phyloP scores from a whole-genome alignment of 2,888 invertebrate genomes.

The Pheosia gnoma region DNA sequence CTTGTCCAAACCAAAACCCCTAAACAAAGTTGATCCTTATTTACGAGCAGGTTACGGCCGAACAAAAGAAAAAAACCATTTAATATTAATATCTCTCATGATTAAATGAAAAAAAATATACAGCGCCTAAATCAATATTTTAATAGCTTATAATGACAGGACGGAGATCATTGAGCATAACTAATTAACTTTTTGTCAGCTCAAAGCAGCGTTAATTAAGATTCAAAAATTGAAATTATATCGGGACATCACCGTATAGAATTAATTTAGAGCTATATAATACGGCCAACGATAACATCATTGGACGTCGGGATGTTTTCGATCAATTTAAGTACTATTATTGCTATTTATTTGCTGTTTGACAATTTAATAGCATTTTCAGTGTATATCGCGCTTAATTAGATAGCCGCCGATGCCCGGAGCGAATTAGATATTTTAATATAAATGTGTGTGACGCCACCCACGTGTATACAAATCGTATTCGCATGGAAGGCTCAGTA shows the following conservation, averaged over 20 bases:
- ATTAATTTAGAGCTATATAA: constrained; percentile 39
- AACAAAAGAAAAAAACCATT: constrained; percentile 14
- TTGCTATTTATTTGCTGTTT: constrained; percentile 56
- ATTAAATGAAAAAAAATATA: constrained; percentile 21
- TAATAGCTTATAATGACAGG: constrained; percentile 32
- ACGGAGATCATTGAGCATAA: constrained; percentile 35
- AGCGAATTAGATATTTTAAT: constrained; percentile 63
- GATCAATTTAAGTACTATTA: constrained; percentile 49
- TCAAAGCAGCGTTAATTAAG: constrained; percentile 36
- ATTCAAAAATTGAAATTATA: constrained; percentile 29
- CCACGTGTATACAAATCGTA: constrained; percentile 59
- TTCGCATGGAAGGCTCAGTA: constrained; percentile 44
- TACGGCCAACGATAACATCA: constrained; percentile 40
- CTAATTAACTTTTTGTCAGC: constrained; percentile 38
- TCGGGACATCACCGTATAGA: constrained; percentile 17
- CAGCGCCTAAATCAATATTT: constrained; percentile 32
- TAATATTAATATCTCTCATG: constrained; percentile 16
- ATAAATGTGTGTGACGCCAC: constrained; percentile 58
- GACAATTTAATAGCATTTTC: constrained; percentile 66
- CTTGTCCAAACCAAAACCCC: neutral
- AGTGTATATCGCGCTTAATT: constrained; percentile 50
- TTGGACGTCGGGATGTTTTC: constrained; percentile 35
- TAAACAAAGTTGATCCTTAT: constrained; percentile 6
- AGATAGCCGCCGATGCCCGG: constrained; percentile 46
- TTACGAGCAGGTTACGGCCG: constrained; percentile 1